Evolutionary conservation across 2,113 vertebrate species (phyloP), one percentile per base, ranked within the genome.

Genomic region (Eretmochelys imbricata): DNA sequence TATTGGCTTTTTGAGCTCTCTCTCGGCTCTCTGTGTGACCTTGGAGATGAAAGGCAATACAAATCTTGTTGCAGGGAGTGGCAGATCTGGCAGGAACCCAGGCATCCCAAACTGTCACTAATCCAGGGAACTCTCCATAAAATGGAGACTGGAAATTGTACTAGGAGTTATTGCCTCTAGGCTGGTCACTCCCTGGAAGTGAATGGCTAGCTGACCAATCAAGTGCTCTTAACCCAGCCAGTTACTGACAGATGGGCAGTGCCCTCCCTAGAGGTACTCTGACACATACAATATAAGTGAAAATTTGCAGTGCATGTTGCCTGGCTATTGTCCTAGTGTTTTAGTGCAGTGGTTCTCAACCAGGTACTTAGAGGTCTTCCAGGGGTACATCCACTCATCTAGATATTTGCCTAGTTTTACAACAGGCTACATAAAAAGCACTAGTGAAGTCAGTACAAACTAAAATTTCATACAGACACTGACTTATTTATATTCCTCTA

Each of bases 171-270:
- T 27, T 88, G 8, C 20, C 46, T 89, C 35, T 83, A 82, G 69
- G 27, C 17, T 59, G 50, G 6, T 54, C 76, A 1, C 2, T 85
- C 89, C 72, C 48, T 76, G 69, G 46, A 81, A 25, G 20, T 84
- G 51, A 53, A 49, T 55, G 89, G 35, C 25, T 29, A 90, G 51
- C 24, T 88, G 79, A 84, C 54, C 91, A 89, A 79, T 4, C 49
- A 69, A 82, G 22, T 5, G 81, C 25, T 86, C 27, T 76, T 90
- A 82, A 94, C n/a, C 17, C 65, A 72, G 94, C 53, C 25, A 95
- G 76, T 51, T 49, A 51, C 8, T 62, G 78, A 8, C 1, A 31
- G 84, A 85, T 59, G 69, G 31, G 51, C 65, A 81, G 78, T 19
- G 80, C 31, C 29, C 55, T 79, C 25, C 94, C 31, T 10, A 57